Conservation (phyloP, 1,140 invertebrate species). For the Brachionus asplanchnoidis region DNA sequence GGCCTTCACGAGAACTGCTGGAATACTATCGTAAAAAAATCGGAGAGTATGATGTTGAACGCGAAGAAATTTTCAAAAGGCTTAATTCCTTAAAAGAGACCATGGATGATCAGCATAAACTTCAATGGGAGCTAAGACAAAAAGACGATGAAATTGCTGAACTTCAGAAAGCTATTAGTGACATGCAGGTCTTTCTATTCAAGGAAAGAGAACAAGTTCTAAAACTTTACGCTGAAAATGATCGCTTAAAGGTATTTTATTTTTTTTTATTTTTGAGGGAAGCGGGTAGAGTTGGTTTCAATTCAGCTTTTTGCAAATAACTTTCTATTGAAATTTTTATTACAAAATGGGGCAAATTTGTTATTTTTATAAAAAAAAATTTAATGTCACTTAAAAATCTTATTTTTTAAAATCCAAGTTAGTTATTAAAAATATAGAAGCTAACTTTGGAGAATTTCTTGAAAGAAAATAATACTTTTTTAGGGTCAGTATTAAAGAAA, state of each 20-base stretch:
- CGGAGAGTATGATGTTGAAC: constrained; percentile 57
- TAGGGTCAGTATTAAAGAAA: too few species aligned
- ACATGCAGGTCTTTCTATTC: constrained; percentile 57
- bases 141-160: constrained; percentile 57
- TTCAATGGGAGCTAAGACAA: constrained; percentile 54
- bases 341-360: too few species aligned
- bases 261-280: neutral
- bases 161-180: constrained; percentile 57
- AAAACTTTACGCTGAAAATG: constrained; percentile 57
- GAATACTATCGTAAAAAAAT: constrained; percentile 58
- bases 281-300: too few species aligned
- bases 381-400: too few species aligned
- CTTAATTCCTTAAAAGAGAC: constrained; percentile 54
- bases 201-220: constrained; percentile 57
- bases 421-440: too few species aligned
- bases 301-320: too few species aligned
- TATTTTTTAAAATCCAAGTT: too few species aligned
- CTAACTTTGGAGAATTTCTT: too few species aligned
- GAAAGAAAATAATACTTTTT: too few species aligned
- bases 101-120: constrained; percentile 54
- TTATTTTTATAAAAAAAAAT: too few species aligned
- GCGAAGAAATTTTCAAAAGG: constrained; percentile 51
- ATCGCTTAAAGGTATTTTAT: constrained; percentile 52
- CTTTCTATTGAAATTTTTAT: too few species aligned
- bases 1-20: constrained; percentile 55